Evolutionary conservation across 2,888 invertebrate species (phyloP), one percentile per base, ranked within the genome.

Genomic region (Griposia aprilina): DNA sequence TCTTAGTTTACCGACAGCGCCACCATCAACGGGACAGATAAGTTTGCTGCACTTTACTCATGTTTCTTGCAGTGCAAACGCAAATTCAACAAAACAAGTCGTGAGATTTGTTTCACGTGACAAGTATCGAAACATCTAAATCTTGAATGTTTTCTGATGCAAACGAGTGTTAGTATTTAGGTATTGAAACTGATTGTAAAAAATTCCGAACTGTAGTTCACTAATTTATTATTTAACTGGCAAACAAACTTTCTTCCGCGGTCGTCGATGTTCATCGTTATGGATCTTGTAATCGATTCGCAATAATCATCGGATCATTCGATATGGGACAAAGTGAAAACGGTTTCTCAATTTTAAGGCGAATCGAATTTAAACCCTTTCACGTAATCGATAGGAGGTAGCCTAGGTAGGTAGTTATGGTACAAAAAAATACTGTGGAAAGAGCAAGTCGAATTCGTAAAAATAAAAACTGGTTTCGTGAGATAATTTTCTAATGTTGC

Each of bases 261-360:
- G 62, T 74, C 59, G 23, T 41, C 26, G 62, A 74, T 84, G 48
- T 50, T 72, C 41, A 72, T 72, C 60, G 69, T 15, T 67, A 76
- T 52, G 45, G 68, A 71, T 82, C 59, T 60, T n/a, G 50, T 77
- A 87, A 85, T 85, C 84, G 76, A 85, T 85, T 86, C 20, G 68
- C 36, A 71, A 75, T 77, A 41, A 67, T 65, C 62, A 62, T 50
- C 67, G 70, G 48, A 60, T 70, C 52, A 78, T 86, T 86, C 70
- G 87, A 52, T 81, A 79, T 65, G 75, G 71, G 75, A 55, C 63
- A 72, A 72, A 85, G 85, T 72, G 81, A 85, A 83, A 83, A 85
- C 66, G 52, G 50, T 76, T 83, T 76, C 57, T 66, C 66, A 74
- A 59, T 72, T 60, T 45, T 11, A 57, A 71, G 45, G 48, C 50